phyloP scores from a whole-genome alignment of 2,888 invertebrate genomes.

The Melitaea athalia region DNA sequence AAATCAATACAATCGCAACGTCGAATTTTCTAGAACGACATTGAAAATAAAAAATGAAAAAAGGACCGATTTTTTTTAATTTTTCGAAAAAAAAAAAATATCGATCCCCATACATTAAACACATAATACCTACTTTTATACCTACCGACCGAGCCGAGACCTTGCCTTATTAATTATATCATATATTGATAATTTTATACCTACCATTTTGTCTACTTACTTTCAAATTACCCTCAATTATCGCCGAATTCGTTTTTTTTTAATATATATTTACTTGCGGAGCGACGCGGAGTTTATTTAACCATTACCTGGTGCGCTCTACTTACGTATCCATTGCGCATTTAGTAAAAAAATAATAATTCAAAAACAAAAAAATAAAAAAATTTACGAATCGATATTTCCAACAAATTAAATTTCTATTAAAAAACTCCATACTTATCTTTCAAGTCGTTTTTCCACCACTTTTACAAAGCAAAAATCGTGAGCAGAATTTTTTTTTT shows the following conservation, averaged over 20 bases:
- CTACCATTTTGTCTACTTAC: constrained; percentile 52
- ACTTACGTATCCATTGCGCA: constrained; percentile 59
- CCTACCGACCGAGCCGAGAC: constrained; percentile 69
- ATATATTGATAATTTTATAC: constrained; percentile 45
- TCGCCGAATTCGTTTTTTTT: constrained; percentile 14
- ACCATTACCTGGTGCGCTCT: constrained; percentile 67
- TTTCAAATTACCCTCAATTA: neutral
- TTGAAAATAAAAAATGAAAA: constrained; percentile 14
- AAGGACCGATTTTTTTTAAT: constrained; percentile 17
- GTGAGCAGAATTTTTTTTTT: neutral
- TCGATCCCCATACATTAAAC: constrained; percentile 15
- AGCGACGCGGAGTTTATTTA: constrained; percentile 32
- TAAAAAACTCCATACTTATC: constrained; percentile 22
- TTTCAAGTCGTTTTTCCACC: constrained; percentile 10
- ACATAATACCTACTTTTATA: constrained; percentile 47
- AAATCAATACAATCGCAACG: neutral
- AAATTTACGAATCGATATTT: constrained; percentile 1
- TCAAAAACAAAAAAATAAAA: constrained; percentile 15
- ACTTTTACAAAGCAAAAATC: neutral
- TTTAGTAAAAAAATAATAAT: constrained; percentile 38
- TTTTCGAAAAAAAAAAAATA: constrained; percentile 16
- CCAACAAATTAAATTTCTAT: neutral
- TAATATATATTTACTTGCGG: constrained; percentile 30
- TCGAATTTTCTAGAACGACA: constrained; percentile 24
- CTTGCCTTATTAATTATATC: constrained; percentile 39